Evolutionary conservation across 2,888 invertebrate genomes (phyloP), one percentile per base, ranked within the genome.

Genomic region (Eristalis arbustorum): DNA sequence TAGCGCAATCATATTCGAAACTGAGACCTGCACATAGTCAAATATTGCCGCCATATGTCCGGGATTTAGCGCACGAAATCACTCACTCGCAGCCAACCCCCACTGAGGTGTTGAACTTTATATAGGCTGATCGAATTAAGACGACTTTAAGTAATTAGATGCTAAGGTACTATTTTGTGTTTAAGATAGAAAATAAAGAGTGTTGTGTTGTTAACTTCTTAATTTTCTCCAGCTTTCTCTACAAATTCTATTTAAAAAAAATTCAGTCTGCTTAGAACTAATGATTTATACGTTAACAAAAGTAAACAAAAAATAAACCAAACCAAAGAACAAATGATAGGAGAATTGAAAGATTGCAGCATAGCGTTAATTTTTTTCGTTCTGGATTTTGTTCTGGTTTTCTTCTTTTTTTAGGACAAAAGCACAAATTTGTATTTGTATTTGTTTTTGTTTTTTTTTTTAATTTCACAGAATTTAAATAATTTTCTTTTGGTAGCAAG

Each of bases 391-490:
- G 62, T 66, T 57, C 66, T 40, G 23, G 18, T 34, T 78, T 71
- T n/a, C 11, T 42, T 56, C 49, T 66, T 42, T 57, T 73, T 81
- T 79, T 49, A 79, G 78, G 78, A 87, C 75, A 84, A 71, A 71
- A 79, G 75, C 79, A 75, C 74, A 64, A 74, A 69, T 74, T 62
- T 18, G n/a, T 63, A 74, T 63, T 62, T 63, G 2, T 31, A 1
- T 1, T 63, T n/a, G 31, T 37, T 61, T n/a, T n/a, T 64, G 2
- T 13, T 3, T 0, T 37, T 10, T 77, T 76, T 77, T 72, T 82
- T 75, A 87, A 87, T 87, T 83, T 83, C 82, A 87, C 83, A 82
- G 78, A 78, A 78, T 87, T 87, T 87, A 87, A 87, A 83, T 83
- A 75, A 64, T 73, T 78, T 78, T 63, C 28, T 82, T 57, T 49